Base-by-base conservation (phyloP, 2,888 invertebrate genomes). In the Rhagonycha lutea region DNA sequence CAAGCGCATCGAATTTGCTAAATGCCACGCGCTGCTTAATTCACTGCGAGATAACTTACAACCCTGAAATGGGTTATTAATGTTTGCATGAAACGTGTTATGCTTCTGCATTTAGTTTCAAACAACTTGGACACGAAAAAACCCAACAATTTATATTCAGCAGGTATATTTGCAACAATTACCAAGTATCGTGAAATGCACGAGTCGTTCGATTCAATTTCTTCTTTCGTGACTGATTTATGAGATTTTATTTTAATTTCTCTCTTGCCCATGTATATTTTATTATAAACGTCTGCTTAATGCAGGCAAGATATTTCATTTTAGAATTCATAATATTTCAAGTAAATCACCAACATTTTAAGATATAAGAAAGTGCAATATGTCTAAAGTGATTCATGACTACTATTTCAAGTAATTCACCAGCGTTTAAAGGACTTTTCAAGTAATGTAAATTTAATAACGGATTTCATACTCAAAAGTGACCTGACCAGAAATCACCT, bases 21-120 rank as follows among this genome's bases (percentile, higher is more conserved):
- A 67, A 72, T 72, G 72, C 60, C 60, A 70, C 61, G 70, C 70
- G 60, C 47, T 60, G 70, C 68, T 68, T 61, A 67, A 72, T 72
- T 72, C 67, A 68, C 72, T 72, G n/a, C 28, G 60, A 67, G 26
- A 72, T 47, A 72, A 72, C 26, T 68, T 68, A 61, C 72, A 72
- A 72, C 72, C 60, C 60, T 72, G 68, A 67, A 47, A 23, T 23
- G 26, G 63, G n/a, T 65, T 61, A 61, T 68, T 67, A 67, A 67
- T 65, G 60, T 68, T 72, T 68, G 68, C 72, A 28, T 72, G 72
- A 72, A 72, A 67, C 72, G 23, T 71, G 62, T 32, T 29, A 28
- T 14, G 62, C 32, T 63, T 18, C 63, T 65, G 23, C 23, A 63
- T 71, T 71, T 71, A 28, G 23, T 71, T 63, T 47, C 18, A 47